Conservation (phyloP, 2,113 vertebrate genomes). For the Leucopsar rothschildi region DNA sequence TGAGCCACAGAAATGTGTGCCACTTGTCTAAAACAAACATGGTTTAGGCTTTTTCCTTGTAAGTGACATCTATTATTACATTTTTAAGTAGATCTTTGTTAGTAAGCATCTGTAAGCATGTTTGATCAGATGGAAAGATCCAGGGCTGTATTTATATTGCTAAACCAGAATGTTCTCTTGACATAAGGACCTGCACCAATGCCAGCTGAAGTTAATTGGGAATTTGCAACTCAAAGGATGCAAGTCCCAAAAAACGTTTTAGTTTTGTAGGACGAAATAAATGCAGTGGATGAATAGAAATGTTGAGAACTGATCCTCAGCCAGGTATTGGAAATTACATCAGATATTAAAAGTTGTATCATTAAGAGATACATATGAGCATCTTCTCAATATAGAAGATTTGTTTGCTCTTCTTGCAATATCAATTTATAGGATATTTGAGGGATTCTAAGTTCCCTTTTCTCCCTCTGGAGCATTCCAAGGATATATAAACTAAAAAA, state of each 20-base stretch:
- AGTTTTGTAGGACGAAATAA: background rate
- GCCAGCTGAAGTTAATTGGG: background rate
- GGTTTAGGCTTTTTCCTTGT: background rate
- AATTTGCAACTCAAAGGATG: background rate
- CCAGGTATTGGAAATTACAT: background rate
- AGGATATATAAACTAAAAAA: background rate
- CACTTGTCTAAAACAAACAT: slow-evolving; percentile 61
- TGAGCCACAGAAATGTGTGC: slow-evolving; percentile 16
- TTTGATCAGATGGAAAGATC: background rate
- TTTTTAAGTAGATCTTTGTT: slow-evolving; percentile 41
- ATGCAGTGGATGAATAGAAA: background rate
- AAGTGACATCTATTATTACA: slow-evolving; percentile 23
- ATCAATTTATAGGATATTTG: background rate
- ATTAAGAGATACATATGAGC: too few relatives aligned
- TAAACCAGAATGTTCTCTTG: background rate
- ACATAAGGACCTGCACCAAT: background rate
- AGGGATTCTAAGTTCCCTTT: background rate
- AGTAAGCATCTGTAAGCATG: background rate
- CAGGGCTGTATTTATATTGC: background rate
- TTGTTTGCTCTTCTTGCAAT: background rate
- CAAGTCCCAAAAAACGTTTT: background rate
- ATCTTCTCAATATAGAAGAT: background rate
- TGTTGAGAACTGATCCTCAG: background rate
- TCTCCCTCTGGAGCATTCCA: background rate
- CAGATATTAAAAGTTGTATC: background rate